phyloP scores from a whole-genome alignment of 2,888 invertebrate genomes.

The Apotomis betuletana region DNA sequence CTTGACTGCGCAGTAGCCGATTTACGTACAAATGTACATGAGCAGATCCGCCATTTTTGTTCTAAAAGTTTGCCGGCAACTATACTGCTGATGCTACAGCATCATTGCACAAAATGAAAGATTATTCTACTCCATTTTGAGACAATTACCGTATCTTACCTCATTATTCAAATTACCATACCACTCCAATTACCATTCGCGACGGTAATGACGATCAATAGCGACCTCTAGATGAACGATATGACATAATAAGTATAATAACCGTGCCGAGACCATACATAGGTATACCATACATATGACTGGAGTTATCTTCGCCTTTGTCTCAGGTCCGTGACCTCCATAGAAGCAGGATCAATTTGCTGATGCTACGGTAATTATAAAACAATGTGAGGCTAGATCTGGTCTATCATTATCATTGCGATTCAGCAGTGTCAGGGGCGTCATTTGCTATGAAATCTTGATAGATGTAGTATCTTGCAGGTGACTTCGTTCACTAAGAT shows the following conservation, averaged over 20 bases:
- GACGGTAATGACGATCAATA: conserved; percentile 16
- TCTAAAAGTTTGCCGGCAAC: no score
- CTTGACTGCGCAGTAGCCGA: no score
- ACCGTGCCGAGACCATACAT: conserved; percentile 7
- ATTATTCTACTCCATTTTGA: no score
- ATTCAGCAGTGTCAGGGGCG: neutral
- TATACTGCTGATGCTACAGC: no score
- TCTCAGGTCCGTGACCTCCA: conserved; percentile 30
- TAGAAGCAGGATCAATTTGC: conserved; percentile 25
- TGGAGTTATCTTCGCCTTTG: conserved; percentile 31
- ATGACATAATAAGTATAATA: conserved; percentile 29
- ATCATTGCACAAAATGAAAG: no score
- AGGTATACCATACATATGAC: conserved; percentile 17
- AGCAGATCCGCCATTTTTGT: no score
- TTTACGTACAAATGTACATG: no score
- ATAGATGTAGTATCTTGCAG: no score
- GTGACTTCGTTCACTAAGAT: no score
- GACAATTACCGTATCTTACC: no score
- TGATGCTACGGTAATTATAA: conserved; percentile 30
- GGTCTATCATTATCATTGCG: conserved; percentile 1
- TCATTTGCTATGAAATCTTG: no score
- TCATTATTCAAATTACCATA: neutral
- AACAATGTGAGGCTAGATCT: conserved; percentile 17
- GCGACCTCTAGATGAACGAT: conserved; percentile 38
- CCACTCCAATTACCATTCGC: conserved; percentile 12